Conservation (phyloP, 2,888 invertebrate species). For the Meandrusa payeni region DNA sequence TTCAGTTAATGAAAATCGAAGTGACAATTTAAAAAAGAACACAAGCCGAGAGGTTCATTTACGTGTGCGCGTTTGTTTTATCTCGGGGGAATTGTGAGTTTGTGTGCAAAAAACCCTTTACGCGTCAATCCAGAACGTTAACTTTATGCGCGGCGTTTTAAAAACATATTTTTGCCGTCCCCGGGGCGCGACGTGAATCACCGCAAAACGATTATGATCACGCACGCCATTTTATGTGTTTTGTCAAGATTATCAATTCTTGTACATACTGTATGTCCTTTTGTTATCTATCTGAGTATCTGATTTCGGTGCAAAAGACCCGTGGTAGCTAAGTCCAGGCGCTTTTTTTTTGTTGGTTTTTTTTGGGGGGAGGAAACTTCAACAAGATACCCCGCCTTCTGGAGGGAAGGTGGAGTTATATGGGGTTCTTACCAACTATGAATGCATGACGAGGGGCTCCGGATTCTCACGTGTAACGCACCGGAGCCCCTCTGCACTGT, state of each 20-base stretch:
- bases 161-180: constrained; percentile 19
- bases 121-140: constrained; percentile 22
- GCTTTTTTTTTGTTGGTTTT: too few species aligned
- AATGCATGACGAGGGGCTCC: too few species aligned
- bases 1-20: constrained; percentile 38
- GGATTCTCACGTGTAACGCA: too few species aligned
- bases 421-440: too few species aligned
- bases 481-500: too few species aligned
- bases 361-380: too few species aligned
- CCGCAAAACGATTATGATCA: constrained; percentile 14
- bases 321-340: too few species aligned
- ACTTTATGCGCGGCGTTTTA: constrained; percentile 23
- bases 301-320: too few species aligned
- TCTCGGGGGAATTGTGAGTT: constrained; percentile 18
- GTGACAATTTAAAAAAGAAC: constrained; percentile 38
- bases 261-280: background rate
- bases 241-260: constrained; percentile 8
- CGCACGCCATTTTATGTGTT: constrained; percentile 8
- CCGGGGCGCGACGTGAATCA: constrained; percentile 19
- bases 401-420: too few species aligned
- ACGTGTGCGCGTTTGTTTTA: constrained; percentile 23
- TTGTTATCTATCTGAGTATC: too few species aligned
- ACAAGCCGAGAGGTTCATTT: constrained; percentile 20
- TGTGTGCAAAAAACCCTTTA: constrained; percentile 22
- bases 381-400: too few species aligned